These are phyloP conservation scores for Plagiodera versicolora DNA, from an alignment of 2,888 invertebrate genomes.

Conservation along the genomic window DNA sequence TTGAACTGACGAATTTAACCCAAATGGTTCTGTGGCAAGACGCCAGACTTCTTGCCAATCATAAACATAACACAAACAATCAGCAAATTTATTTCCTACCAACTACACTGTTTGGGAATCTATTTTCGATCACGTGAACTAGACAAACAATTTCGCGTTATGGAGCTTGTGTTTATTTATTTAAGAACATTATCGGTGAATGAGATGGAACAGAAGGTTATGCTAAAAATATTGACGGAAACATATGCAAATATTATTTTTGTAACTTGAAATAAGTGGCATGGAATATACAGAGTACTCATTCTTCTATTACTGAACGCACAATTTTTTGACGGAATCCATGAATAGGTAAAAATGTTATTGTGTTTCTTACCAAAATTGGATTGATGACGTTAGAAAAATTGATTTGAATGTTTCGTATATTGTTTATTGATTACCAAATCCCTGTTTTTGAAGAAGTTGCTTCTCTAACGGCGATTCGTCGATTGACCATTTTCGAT, in stretches of 20 bases:
- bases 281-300: neutral
- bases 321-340: no score
- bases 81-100: slow-evolving; percentile 4
- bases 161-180: slow-evolving; percentile 13
- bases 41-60: slow-evolving; percentile 24
- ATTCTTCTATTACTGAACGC: no score
- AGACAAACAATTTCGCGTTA: neutral
- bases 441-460: no score
- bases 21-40: slow-evolving; percentile 21
- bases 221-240: slow-evolving; percentile 1
- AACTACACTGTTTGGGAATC: slow-evolving; percentile 16
- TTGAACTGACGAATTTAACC: slow-evolving; percentile 18
- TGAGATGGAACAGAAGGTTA: neutral
- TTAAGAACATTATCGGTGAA: neutral
- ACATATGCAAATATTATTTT: neutral
- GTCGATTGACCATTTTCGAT: no score
- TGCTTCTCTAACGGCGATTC: no score
- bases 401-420: no score
- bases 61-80: slow-evolving; percentile 19
- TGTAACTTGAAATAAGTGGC: neutral
- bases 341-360: no score
- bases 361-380: no score
- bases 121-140: slow-evolving; percentile 2
- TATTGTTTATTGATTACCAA: no score
- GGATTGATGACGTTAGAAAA: no score